These are phyloP conservation scores for Creontiades dilutus DNA, from an alignment of 2,888 invertebrate genomes.

Conservation along the genomic window DNA sequence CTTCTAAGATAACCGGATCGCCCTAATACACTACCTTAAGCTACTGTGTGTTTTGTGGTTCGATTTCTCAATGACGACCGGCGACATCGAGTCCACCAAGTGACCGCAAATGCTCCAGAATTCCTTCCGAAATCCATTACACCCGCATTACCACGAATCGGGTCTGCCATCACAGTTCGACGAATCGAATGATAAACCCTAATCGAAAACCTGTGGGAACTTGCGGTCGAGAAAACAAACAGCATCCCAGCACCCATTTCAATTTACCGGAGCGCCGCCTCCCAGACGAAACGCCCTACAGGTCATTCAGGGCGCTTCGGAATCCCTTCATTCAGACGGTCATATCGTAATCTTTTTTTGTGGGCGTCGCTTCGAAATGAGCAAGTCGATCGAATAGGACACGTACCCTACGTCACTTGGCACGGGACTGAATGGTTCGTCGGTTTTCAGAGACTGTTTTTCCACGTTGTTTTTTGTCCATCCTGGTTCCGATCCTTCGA, in stretches of 20 bases:
- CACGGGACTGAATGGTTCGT: constrained; percentile 6
- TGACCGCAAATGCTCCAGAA: background rate
- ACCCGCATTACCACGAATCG: background rate
- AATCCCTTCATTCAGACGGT: background rate
- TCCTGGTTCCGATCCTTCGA: background rate
- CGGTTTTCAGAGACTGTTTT: background rate
- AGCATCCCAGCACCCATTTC: background rate
- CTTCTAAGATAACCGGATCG: too few relatives aligned
- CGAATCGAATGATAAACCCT: background rate
- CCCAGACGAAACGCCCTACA: background rate
- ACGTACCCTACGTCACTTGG: background rate
- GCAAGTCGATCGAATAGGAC: background rate
- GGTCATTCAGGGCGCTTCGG: background rate
- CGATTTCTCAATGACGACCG: background rate
- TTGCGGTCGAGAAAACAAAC: constrained; percentile 15
- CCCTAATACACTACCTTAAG: background rate
- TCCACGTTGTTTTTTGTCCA: background rate
- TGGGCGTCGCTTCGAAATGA: background rate
- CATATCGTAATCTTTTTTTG: background rate
- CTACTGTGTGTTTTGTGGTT: constrained; percentile 3
- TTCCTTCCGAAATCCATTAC: background rate
- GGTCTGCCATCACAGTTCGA: background rate
- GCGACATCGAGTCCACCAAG: background rate
- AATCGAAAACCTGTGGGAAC: constrained; percentile 4
- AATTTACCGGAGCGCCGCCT: background rate